phyloP scores from a whole-genome alignment of 2,113 vertebrate genomes.

The Hyperopisus bebe region DNA sequence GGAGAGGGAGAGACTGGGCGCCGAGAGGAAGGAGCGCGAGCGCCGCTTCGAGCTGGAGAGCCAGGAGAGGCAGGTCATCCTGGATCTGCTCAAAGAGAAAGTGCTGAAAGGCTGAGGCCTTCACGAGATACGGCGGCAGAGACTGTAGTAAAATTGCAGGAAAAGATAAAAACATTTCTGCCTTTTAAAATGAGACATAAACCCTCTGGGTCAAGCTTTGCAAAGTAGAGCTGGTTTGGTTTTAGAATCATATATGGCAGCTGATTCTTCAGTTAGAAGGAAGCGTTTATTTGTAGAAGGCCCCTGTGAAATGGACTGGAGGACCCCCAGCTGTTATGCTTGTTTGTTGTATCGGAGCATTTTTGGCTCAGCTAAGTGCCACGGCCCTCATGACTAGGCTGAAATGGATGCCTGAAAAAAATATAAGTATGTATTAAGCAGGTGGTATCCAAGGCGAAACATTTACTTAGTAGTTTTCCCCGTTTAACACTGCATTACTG shows the following conservation, averaged over 20 bases:
- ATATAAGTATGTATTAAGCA: neutral
- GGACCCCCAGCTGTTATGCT: neutral
- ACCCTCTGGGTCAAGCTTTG: neutral
- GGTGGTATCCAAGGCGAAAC: neutral
- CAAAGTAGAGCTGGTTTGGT: neutral
- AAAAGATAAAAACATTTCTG: neutral
- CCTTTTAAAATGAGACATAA: neutral
- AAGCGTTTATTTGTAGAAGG: neutral
- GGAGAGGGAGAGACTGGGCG: conserved; percentile 62
- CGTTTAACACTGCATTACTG: neutral
- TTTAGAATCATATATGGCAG: neutral
- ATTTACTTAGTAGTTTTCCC: neutral
- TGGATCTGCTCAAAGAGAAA: conserved; percentile 65
- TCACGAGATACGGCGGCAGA: neutral
- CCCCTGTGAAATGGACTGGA: neutral
- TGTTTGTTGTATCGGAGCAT: neutral
- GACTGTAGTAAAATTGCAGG: neutral
- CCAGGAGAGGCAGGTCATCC: conserved; percentile 67
- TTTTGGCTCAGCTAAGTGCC: neutral
- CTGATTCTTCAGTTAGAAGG: neutral
- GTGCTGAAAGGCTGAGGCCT: conserved; percentile 55
- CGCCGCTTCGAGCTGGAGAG: conserved; percentile 65
- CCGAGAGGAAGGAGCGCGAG: conserved; percentile 61
- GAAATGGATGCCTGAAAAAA: neutral
- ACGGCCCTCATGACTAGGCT: neutral